A percentile compares a stretch with the other conserved stretches of the same genome.
Conservation (phyloP, 1,140 invertebrate species). For the Globodera ellingtonae region DNA sequence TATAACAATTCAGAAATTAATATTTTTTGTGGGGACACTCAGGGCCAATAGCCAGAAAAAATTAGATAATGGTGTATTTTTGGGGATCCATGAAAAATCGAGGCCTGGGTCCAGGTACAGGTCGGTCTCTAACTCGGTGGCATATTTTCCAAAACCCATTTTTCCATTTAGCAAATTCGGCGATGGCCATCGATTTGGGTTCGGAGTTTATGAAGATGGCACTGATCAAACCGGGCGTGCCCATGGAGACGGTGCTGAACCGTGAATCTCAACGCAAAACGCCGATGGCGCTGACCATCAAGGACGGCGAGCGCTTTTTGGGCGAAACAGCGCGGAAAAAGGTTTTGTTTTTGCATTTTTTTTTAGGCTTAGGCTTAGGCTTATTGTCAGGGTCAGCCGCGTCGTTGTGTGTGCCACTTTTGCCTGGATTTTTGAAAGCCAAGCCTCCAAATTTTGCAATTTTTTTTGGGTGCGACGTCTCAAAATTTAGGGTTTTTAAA, state of each 20-base stretch:
- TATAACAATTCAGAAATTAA: no score
- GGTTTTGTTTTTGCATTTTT: neutral
- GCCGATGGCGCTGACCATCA: neutral
- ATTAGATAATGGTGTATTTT: no score
- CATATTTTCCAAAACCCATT: no score
- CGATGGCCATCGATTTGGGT: neutral
- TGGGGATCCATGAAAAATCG: no score
- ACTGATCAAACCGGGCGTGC: conserved; percentile 77
- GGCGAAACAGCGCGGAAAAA: neutral
- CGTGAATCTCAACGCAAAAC: conserved; percentile 8
- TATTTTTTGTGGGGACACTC: no score
- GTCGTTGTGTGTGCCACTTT: no score
- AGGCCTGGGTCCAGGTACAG: no score
- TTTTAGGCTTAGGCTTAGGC: neutral
- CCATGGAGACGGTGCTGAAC: conserved; percentile 78
- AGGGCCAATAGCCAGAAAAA: no score
- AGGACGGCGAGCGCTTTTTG: neutral
- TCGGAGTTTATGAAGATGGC: conserved; percentile 67
- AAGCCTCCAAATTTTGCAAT: neutral
- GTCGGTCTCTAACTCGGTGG: no score
- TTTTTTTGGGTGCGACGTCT: neutral
- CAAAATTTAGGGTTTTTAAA: neutral
- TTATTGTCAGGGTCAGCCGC: neutral
- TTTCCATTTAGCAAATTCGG: neutral
- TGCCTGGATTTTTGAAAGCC: neutral